phyloP scores from a whole-genome alignment of 2,888 invertebrate species.

The Miltochrista miniata region DNA sequence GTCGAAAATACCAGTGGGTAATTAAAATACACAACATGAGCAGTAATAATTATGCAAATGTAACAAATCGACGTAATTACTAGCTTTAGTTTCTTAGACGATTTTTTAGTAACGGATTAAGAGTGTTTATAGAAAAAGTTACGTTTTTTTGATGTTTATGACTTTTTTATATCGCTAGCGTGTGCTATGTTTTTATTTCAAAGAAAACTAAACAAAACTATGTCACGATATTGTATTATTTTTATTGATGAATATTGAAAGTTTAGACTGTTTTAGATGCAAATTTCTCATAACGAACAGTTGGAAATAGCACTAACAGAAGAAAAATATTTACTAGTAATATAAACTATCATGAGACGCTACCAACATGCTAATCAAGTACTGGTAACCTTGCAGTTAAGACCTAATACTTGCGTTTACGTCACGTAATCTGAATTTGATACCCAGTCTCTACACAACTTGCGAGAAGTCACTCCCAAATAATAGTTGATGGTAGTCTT shows the following conservation, averaged over 20 bases:
- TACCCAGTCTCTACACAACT: too few species aligned
- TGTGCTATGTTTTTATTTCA: slow-evolving; percentile 22
- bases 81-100: slow-evolving; percentile 12
- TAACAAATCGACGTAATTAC: slow-evolving; percentile 34
- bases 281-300: too few species aligned
- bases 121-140: slow-evolving; percentile 11
- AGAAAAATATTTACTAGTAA: too few species aligned
- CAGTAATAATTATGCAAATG: slow-evolving; percentile 38
- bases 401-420: too few species aligned
- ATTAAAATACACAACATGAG: slow-evolving; percentile 24
- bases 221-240: not conserved
- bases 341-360: too few species aligned
- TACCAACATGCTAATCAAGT: too few species aligned
- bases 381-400: too few species aligned
- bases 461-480: too few species aligned
- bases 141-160: slow-evolving; percentile 19
- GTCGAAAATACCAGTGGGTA: slow-evolving; percentile 21
- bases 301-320: too few species aligned
- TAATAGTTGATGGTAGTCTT: too few species aligned
- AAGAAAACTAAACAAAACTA: not conserved
- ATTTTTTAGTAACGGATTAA: slow-evolving; percentile 18
- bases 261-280: too few species aligned
- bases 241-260: not conserved
- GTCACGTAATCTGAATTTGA: too few species aligned
- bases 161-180: slow-evolving; percentile 6